A percentile compares a stretch with the other conserved stretches of the same genome.
These are phyloP conservation scores for Spilarctia lutea DNA, from an alignment of 2,888 invertebrate species.

Conservation along the genomic window DNA sequence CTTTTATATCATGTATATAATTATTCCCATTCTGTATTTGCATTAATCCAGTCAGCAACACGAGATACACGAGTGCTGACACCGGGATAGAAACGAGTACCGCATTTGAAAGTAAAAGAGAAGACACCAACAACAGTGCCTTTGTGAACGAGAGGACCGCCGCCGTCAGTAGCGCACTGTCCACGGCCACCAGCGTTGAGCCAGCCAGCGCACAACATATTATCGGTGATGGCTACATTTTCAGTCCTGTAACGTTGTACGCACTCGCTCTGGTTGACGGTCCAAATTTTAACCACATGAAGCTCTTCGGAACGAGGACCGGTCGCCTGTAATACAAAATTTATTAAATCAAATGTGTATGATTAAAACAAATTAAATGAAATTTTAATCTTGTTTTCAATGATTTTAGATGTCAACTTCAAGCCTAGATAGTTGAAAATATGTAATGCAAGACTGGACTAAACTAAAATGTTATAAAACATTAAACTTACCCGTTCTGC, in stretches of 20 bases:
- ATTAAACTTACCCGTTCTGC: conserved; percentile 2
- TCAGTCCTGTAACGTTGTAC: conserved; percentile 44
- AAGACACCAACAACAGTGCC: conserved; percentile 62
- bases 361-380: not conserved
- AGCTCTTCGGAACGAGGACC: conserved; percentile 28
- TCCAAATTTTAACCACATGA: conserved; percentile 58
- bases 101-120: conserved; percentile 64
- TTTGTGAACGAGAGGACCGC: conserved; percentile 67
- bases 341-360: not conserved
- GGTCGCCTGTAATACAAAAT: not conserved
- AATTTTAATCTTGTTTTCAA: not conserved
- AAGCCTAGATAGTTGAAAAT: not conserved
- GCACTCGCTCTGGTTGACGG: conserved; percentile 53
- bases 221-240: conserved; percentile 45
- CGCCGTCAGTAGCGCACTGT: conserved; percentile 73
- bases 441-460: not conserved
- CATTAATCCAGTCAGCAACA: conserved; percentile 61
- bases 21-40: not conserved
- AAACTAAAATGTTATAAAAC: not conserved
- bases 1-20: not conserved
- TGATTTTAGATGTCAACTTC: not conserved
- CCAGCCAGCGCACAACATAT: conserved; percentile 58
- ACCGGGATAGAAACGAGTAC: conserved; percentile 56
- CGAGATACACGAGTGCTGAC: conserved; percentile 62
- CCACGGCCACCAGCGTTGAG: conserved; percentile 68